These are phyloP conservation scores for Schizaphis graminum DNA, from an alignment of 2,888 invertebrate species.

Conservation along the genomic window DNA sequence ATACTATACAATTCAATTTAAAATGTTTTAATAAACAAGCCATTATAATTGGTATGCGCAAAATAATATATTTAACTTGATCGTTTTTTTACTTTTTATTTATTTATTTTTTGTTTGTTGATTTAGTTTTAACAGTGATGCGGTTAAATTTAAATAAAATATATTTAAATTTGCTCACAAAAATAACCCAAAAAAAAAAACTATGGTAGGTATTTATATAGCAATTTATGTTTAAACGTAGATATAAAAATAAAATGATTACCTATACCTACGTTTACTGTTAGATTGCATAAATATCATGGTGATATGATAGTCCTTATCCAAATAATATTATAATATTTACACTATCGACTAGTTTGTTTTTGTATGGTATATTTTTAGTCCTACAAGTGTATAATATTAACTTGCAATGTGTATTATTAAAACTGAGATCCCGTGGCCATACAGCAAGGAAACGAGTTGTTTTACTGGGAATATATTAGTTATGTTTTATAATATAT, in stretches of 20 bases:
- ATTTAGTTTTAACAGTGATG: background rate
- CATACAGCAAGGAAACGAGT: background rate
- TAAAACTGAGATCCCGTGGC: background rate
- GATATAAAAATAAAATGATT: background rate
- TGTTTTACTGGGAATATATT: background rate
- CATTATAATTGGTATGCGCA: too few relatives aligned
- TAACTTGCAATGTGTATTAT: background rate
- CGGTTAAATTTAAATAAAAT: background rate
- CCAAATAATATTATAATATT: background rate
- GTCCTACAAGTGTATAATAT: background rate
- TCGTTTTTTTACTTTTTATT: background rate
- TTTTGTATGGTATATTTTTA: background rate
- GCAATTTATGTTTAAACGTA: background rate
- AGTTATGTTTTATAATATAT: background rate
- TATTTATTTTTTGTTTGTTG: background rate
- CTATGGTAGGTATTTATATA: background rate
- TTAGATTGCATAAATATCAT: background rate
- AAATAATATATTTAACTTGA: background rate
- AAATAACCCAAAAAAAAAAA: background rate
- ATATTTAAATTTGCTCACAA: background rate
- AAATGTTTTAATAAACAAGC: too few relatives aligned
- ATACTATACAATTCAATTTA: too few relatives aligned
- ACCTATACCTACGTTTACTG: background rate
- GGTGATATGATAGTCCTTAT: background rate
- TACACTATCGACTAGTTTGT: background rate